Conservation (phyloP, 1,140 invertebrate species). For the Zelostemma sp. region DNA sequence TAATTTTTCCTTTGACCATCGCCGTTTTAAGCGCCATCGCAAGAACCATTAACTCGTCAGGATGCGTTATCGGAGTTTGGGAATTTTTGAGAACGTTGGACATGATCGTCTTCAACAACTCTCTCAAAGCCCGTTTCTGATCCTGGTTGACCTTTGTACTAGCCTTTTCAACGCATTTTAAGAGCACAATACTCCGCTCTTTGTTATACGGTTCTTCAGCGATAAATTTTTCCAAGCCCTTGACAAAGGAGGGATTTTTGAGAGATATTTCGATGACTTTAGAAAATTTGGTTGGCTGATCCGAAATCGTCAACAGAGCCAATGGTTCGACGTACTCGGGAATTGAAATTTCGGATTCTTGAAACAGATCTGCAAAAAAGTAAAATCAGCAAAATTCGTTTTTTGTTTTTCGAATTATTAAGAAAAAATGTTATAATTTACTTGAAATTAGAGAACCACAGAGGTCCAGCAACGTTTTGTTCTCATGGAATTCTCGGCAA, state of each 20-base stretch:
- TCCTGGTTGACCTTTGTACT: conserved; percentile 41
- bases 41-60: conserved; percentile 37
- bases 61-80: conserved; percentile 3
- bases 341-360: conserved; percentile 39
- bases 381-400: neutral
- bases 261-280: conserved; percentile 45
- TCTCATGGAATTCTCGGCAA: conserved; percentile 39
- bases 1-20: conserved; percentile 21
- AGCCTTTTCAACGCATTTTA: conserved; percentile 43
- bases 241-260: conserved; percentile 27
- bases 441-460: conserved; percentile 52
- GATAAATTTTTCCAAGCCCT: conserved; percentile 33
- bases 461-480: conserved; percentile 29
- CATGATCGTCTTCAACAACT: conserved; percentile 29
- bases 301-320: conserved; percentile 33
- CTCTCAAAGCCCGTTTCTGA: conserved; percentile 42
- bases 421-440: conserved; percentile 17
- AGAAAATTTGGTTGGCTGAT: conserved; percentile 21
- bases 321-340: conserved; percentile 44
- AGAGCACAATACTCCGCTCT: conserved; percentile 20
- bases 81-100: neutral
- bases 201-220: conserved; percentile 20
- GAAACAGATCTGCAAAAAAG: conserved; percentile 38
- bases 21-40: conserved; percentile 37
- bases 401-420: neutral